Base-by-base conservation (phyloP, 1,140 invertebrate genomes). In the Acromyrmex heyeri region DNA sequence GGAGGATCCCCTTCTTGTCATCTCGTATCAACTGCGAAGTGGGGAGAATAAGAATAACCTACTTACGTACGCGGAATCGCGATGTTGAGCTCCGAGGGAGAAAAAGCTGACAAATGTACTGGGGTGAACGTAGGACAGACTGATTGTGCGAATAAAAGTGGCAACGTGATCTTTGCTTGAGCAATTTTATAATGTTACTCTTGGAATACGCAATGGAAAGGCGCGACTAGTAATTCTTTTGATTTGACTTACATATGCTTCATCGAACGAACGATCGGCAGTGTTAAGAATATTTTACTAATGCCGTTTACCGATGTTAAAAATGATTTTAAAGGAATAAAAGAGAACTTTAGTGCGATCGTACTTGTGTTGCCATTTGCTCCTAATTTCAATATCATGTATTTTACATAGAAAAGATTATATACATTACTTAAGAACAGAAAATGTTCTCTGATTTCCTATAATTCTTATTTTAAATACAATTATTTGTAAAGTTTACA, bases 41-140 rank as follows among this genome's bases (percentile, higher is more conserved):
- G 67, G 10, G 4, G 69, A 57, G 70, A 83, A 77, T 76, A 73
- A 79, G 53, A 67, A 85, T 87, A 81, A 85, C 73, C 50, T 57
- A 73, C 72, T 73, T 87, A 87, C 86, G 69, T 55, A 57, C 48
- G 73, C 21, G 44, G 61, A 89, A 87, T 89, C 62, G 30, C 79
- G 79, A 87, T 78, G 73, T 18, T 53, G n/a, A 21, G 21, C 24
- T 61, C 21, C 21, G 38, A 44, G 8, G 30, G 55, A 61, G 59
- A 55, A 75, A 83, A 86, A 83, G 34, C 64, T 57, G 72, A 87
- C 70, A 77, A 77, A 85, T 69, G 72, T 72, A 73, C 18, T 16
- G 53, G 24, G 69, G 34, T 34, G 67, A 53, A 61, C 38, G 55
- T 48, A 55, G 18, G 48, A 57, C 61, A 82, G 48, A 70, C 61